phyloP scores from a whole-genome alignment of 2,797 vertebrate genomes.

The Phyllotis vaccarum region DNA sequence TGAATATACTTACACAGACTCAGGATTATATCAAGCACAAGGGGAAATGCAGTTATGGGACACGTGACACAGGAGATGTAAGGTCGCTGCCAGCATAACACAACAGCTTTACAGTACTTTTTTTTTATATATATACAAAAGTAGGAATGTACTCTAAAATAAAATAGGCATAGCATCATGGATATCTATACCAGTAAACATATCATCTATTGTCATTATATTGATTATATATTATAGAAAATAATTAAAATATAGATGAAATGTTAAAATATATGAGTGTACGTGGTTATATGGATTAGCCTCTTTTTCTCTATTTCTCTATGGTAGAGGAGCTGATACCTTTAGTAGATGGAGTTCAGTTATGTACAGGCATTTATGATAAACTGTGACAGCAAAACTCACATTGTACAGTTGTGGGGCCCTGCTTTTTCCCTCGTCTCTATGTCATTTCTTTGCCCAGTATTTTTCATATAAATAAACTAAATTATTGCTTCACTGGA shows the following conservation, averaged over 20 bases:
- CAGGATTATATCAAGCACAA: not conserved
- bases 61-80: not conserved
- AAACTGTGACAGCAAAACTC: not conserved
- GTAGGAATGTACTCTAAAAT: not conserved
- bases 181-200: not conserved
- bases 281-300: not conserved
- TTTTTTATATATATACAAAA: not conserved
- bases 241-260: not conserved
- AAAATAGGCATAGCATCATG: not conserved
- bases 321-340: not conserved
- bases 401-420: not conserved
- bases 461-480: not conserved
- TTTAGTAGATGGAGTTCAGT: not conserved
- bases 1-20: not conserved
- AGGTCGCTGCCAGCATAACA: not conserved
- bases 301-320: not conserved
- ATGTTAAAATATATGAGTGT: not conserved
- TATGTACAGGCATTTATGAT: not conserved
- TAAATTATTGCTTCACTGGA: not conserved
- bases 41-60: not conserved
- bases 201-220: not conserved
- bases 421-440: not conserved
- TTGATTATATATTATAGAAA: not conserved
- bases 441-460: not conserved
- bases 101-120: not conserved